phyloP scores from a whole-genome alignment of 1,140 invertebrate species.

The Chironomus striatipennis region DNA sequence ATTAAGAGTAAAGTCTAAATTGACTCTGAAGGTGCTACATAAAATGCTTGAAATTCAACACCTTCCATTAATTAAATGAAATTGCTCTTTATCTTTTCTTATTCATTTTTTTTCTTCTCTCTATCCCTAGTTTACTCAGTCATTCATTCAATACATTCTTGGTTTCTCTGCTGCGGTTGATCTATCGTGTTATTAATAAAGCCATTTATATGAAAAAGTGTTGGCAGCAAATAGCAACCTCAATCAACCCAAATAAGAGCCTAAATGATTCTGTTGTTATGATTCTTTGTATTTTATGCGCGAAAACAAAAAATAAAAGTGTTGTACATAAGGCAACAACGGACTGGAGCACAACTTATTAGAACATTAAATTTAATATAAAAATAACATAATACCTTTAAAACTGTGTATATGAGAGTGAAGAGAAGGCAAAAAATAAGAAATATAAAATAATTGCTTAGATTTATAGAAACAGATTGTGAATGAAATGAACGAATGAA shows the following conservation, averaged over 20 bases:
- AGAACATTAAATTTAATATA: neutral
- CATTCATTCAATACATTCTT: no score
- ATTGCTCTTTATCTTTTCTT: neutral
- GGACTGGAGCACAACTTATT: neutral
- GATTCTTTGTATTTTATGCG: neutral
- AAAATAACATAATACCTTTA: no score
- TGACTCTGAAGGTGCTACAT: neutral
- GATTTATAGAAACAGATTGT: neutral
- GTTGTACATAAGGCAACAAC: neutral
- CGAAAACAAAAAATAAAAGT: no score
- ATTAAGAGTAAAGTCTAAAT: no score
- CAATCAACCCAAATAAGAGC: neutral
- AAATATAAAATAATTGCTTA: slow-evolving; percentile 12
- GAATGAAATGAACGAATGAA: no score
- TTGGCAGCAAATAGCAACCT: no score
- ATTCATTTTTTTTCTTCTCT: no score
- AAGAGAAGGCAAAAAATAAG: no score
- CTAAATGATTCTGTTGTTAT: no score
- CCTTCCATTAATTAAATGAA: neutral
- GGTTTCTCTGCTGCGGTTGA: no score
- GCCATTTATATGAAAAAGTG: neutral
- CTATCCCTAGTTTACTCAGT: no score
- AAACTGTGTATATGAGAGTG: no score
- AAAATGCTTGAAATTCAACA: slow-evolving; percentile 1
- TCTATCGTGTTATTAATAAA: neutral